A percentile compares a stretch with the other conserved stretches of the same genome.
phyloP scores from a whole-genome alignment of 2,113 vertebrate genomes.

The Oncorhynchus tshawytscha region DNA sequence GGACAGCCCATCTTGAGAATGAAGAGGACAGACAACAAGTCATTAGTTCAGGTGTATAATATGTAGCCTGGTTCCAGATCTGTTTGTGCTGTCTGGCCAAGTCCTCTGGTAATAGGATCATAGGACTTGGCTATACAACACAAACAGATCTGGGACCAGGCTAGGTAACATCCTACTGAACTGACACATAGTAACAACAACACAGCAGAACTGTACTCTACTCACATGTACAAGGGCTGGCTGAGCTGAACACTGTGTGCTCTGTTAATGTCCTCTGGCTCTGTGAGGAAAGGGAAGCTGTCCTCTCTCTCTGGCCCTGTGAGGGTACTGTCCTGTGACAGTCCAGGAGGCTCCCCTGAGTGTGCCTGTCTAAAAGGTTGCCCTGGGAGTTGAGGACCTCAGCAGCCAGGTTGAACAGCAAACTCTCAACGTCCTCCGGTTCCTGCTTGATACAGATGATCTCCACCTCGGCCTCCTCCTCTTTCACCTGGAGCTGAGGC shows the following conservation, averaged over 20 bases:
- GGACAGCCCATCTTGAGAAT: slow-evolving; percentile 36
- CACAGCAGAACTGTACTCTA: not conserved
- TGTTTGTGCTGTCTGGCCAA: too few species aligned
- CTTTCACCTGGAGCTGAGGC: slow-evolving; percentile 55
- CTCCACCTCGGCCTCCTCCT: slow-evolving; percentile 59
- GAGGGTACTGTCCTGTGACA: too few species aligned
- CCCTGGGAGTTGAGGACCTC: not conserved
- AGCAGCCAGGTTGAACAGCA: slow-evolving; percentile 40
- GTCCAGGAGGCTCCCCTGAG: too few species aligned
- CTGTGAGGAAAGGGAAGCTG: not conserved
- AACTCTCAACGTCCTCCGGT: slow-evolving; percentile 46
- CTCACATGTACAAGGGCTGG: not conserved
- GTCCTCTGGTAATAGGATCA: not conserved
- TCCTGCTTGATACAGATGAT: slow-evolving; percentile 74
- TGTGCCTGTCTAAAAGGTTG: too few species aligned
- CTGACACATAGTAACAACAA: not conserved
- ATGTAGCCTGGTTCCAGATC: too few species aligned
- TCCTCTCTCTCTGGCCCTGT: too few species aligned
- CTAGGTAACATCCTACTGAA: too few species aligned
- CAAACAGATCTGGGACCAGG: too few species aligned
- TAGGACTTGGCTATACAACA: too few species aligned
- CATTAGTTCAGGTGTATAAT: too few species aligned
- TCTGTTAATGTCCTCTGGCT: slow-evolving; percentile 22
- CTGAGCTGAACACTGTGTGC: slow-evolving; percentile 8
- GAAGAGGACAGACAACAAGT: too few species aligned